Evolutionary conservation across 2,797 vertebrate species (phyloP).

Genomic region (Smutsia temminckii): DNA sequence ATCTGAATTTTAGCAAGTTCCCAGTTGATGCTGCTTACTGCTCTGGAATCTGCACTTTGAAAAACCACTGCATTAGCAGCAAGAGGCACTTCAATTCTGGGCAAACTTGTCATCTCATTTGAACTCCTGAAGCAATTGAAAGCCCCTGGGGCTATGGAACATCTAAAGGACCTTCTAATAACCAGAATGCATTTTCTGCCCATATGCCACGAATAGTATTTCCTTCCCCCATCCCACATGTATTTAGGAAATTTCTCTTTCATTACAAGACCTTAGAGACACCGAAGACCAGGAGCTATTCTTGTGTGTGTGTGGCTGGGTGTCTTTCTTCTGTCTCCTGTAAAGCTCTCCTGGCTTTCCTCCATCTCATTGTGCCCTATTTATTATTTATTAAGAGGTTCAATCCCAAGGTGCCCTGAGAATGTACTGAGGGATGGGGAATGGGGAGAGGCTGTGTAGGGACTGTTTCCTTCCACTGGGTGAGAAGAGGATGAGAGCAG

Average conservation of each 20-base stretch:
- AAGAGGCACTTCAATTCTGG: not conserved
- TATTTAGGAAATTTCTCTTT: not conserved
- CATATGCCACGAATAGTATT: not conserved
- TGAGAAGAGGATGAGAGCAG: not conserved
- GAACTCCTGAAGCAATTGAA: not conserved
- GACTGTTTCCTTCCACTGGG: not conserved
- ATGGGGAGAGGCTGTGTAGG: not conserved
- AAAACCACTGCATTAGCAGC: not conserved
- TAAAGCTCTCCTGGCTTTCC: constrained; percentile 17
- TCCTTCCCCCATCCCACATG: not conserved
- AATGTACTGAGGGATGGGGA: not conserved
- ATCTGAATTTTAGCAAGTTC: not conserved
- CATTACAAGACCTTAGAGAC: not conserved
- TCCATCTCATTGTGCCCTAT: not conserved
- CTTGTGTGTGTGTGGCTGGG: not conserved
- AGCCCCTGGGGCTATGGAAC: too few relatives aligned
- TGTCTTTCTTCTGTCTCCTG: not conserved
- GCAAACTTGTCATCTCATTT: not conserved
- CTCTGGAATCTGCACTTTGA: not conserved
- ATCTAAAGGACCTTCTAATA: not conserved
- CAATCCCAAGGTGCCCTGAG: not conserved
- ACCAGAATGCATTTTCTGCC: not conserved
- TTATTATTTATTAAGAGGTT: constrained; percentile 48
- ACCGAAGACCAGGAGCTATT: not conserved
- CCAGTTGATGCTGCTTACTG: not conserved